Percentiles rank a stretch among this genome's conserved stretches.
phyloP scores from a whole-genome alignment of 1,140 invertebrate species.

The Triops longicaudatus region DNA sequence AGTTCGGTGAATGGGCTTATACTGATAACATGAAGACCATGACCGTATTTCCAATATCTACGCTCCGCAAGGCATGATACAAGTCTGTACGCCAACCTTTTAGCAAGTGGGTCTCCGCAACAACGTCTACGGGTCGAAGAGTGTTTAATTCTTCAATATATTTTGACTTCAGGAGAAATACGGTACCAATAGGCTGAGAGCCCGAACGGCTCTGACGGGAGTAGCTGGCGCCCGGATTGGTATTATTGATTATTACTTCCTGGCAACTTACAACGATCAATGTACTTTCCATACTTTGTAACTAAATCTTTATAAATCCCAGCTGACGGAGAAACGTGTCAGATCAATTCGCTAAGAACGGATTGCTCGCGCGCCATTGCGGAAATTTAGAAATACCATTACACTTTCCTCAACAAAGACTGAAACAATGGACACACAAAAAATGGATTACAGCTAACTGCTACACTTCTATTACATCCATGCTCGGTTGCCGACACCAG shows the following conservation, averaged over 20 bases:
- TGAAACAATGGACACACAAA: not conserved
- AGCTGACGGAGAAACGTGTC: slow-evolving; percentile 22
- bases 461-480: not conserved
- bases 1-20: slow-evolving; percentile 26
- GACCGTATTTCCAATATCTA: slow-evolving; percentile 13
- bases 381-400: slow-evolving; percentile 24
- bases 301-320: slow-evolving; percentile 14
- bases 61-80: slow-evolving; percentile 20
- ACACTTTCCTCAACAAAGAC: slow-evolving; percentile 23
- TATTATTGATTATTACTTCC: slow-evolving; percentile 25
- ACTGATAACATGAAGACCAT: not conserved
- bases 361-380: slow-evolving; percentile 19
- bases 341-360: not conserved
- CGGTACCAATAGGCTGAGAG: slow-evolving; percentile 16
- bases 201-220: not conserved
- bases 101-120: slow-evolving; percentile 19
- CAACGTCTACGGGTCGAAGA: no score
- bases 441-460: not conserved
- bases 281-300: slow-evolving; percentile 23
- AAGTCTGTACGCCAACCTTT: slow-evolving; percentile 19
- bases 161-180: not conserved
- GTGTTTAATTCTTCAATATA: no score
- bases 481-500: not conserved
- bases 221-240: not conserved
- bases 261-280: slow-evolving; percentile 14